Base-by-base conservation (phyloP, 2,888 invertebrate genomes). In the Thecocarcelia acutangulata region DNA sequence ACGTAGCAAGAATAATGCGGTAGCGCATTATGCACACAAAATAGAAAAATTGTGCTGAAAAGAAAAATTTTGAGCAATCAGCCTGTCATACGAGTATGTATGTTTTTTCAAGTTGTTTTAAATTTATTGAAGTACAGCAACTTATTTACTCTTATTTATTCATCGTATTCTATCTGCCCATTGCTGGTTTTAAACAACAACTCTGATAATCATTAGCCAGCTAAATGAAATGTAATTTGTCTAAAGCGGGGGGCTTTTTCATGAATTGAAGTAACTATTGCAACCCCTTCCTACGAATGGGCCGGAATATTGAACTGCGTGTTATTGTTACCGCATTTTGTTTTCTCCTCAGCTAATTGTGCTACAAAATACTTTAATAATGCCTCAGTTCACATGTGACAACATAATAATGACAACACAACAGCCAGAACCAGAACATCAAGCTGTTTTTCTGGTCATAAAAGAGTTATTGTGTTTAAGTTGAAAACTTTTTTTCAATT, bases 281-380 rank as follows among this genome's bases (percentile, higher is more conserved):
- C 75, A 64, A 74, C 81, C 81, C 81, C 63, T 78, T 75, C 46
- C 17, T 46, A 4, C 3, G 5, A 4, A 24, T 13, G 4, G 24
- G n/a, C 24, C 3, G 0, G 6, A 11, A 15, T 28, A 44, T 21
- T 54, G 15, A 56, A 42, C 15, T 40, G 28, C 54, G 17, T 48
- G 44, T 68, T 50, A 59, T 24, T 59, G 61, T 72, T 52, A 33
- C 58, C 69, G 69, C 40, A 33, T 59, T 37, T 42, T 58, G 13
- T 37, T 19, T 21, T 5, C 9, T 3, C 9, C 8, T 33, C 33
- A 33, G 33, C 19, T 19, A 64, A 72, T 40, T 66, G 37, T 69
- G 68, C 52, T 46, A 64, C 73, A 73, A 77, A 81, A 81, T 77
- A 77, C 73, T 81, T 81, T 81, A 76, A 73, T 77, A 50, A 78